Conservation (phyloP, 2,113 vertebrate species). For the Sminthopsis crassicaudata region DNA sequence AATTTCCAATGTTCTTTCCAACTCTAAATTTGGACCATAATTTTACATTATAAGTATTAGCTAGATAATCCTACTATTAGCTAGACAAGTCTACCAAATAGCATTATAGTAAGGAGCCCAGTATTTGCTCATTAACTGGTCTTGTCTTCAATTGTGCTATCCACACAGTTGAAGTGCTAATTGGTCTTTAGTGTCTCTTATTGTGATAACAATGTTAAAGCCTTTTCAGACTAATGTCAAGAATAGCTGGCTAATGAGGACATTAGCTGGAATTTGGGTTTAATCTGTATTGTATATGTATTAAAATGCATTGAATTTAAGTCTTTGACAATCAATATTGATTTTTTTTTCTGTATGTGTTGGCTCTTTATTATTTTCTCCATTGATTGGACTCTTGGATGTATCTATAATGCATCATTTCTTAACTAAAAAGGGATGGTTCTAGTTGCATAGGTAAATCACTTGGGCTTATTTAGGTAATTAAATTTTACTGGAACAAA, state of each 20-base stretch:
- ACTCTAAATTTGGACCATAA: background rate
- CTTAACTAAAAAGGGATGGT: background rate
- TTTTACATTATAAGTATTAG: conserved; percentile 2
- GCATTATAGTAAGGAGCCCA: background rate
- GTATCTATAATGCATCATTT: background rate
- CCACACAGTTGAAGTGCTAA: background rate
- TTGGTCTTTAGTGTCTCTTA: background rate
- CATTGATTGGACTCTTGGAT: background rate
- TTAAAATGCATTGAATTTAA: background rate
- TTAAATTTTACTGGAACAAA: conserved; percentile 6
- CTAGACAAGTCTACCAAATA: background rate
- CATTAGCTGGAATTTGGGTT: conserved; percentile 10
- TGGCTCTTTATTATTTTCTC: background rate
- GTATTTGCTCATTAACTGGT: conserved; percentile 6
- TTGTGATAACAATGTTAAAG: background rate
- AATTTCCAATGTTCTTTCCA: background rate
- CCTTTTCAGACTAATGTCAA: conserved; percentile 17
- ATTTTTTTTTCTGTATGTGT: background rate
- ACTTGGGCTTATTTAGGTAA: background rate
- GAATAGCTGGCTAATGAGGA: background rate
- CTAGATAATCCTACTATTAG: conserved; percentile 34
- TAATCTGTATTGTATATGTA: background rate
- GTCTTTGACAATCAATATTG: background rate
- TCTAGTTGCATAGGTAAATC: background rate
- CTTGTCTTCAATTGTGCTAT: background rate